These are phyloP conservation scores for Andrena flavipes DNA, from an alignment of 2,888 invertebrate genomes.

Conservation along the genomic window DNA sequence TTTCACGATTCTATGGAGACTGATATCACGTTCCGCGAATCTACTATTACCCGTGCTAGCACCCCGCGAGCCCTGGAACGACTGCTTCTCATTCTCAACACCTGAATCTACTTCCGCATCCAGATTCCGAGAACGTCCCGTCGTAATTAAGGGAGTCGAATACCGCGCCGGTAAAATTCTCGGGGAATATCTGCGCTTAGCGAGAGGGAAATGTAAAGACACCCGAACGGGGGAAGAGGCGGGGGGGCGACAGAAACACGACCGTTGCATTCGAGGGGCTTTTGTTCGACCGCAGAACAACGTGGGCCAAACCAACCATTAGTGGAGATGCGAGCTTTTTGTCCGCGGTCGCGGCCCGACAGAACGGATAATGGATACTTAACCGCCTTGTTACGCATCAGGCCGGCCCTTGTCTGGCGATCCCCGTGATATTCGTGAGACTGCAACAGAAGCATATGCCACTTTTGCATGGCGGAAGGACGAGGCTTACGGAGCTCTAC, in stretches of 20 bases:
- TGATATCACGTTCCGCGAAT: not conserved
- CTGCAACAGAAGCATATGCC: slow-evolving; percentile 17
- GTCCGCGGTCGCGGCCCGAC: slow-evolving; percentile 55
- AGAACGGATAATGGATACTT: slow-evolving; percentile 68
- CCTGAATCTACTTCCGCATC: too few relatives aligned
- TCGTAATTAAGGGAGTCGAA: too few relatives aligned
- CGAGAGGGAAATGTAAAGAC: not conserved
- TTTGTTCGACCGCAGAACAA: slow-evolving; percentile 51
- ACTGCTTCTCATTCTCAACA: too few relatives aligned
- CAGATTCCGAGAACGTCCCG: too few relatives aligned
- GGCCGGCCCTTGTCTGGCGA: slow-evolving; percentile 49
- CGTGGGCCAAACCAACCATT: slow-evolving; percentile 50
- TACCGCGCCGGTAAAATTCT: too few relatives aligned
- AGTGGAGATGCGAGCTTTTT: slow-evolving; percentile 63
- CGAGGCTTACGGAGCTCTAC: not conserved
- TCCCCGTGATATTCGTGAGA: slow-evolving; percentile 35
- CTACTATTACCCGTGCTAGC: too few relatives aligned
- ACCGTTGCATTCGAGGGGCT: slow-evolving; percentile 36
- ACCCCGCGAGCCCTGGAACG: too few relatives aligned
- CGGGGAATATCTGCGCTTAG: not conserved
- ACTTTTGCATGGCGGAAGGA: not conserved
- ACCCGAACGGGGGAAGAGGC: not conserved
- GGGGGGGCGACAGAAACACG: slow-evolving; percentile 11
- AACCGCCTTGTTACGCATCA: slow-evolving; percentile 64
- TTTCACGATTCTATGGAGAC: not conserved